Conservation (phyloP, 2,888 invertebrate genomes). For the Omphaloscelis lunosa region DNA sequence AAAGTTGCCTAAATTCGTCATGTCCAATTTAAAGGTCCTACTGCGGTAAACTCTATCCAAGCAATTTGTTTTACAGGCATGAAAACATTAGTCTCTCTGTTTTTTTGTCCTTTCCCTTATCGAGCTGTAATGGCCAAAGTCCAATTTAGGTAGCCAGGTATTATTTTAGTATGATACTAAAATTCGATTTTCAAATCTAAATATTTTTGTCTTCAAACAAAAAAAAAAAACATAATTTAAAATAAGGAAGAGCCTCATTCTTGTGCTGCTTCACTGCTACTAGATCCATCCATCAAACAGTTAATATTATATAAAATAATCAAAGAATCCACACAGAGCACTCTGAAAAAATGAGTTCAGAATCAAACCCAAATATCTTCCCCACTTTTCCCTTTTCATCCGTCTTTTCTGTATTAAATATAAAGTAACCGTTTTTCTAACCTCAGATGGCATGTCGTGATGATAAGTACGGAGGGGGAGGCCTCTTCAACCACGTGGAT, state of each 20-base stretch:
- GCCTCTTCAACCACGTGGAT: constrained; percentile 60
- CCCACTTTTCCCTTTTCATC: not conserved
- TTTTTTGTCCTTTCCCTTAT: constrained; percentile 25
- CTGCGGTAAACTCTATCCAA: constrained; percentile 33
- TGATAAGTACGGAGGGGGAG: constrained; percentile 51
- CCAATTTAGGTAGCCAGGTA: not conserved
- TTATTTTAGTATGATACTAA: too few relatives aligned
- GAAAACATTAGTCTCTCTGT: constrained; percentile 41
- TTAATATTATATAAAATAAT: not conserved
- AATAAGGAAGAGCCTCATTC: not conserved
- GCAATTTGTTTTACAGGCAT: constrained; percentile 49
- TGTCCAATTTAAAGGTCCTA: constrained; percentile 44
- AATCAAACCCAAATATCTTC: not conserved
- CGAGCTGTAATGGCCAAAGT: not conserved
- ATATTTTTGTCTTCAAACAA: not conserved
- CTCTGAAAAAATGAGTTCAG: not conserved
- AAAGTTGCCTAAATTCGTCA: constrained; percentile 45
- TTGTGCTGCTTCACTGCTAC: not conserved
- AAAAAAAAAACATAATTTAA: not conserved
- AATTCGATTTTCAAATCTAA: not conserved
- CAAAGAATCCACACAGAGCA: not conserved
- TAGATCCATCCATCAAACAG: not conserved
- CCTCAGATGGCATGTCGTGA: constrained; percentile 44
- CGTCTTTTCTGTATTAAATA: constrained; percentile 35
- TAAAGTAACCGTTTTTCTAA: constrained; percentile 46